Percentiles rank a stretch among this genome's conserved stretches.
Conservation (phyloP, 2,888 invertebrate species). For the Calameuta idolon region DNA sequence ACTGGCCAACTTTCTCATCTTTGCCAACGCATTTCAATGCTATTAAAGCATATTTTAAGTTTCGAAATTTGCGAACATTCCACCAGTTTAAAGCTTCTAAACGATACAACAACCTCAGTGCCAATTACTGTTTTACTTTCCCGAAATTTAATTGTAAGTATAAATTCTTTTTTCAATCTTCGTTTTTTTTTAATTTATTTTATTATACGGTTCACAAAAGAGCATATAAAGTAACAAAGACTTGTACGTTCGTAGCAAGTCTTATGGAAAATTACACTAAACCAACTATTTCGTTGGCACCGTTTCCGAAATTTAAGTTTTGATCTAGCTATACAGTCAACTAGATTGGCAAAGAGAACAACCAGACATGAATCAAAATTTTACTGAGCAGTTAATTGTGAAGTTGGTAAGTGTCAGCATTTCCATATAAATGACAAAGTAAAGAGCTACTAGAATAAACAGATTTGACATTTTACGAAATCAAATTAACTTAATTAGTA, state of each 20-base stretch:
- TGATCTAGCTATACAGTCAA: not conserved
- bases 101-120: not conserved
- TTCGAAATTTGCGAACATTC: not conserved
- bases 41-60: not conserved
- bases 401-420: not conserved
- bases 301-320: not conserved
- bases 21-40: not conserved
- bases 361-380: not conserved
- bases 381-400: not conserved
- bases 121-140: not conserved
- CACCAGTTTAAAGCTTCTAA: not conserved
- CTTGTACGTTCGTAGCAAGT: not conserved
- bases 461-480: not conserved
- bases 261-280: not conserved
- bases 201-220: not conserved
- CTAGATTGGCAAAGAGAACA: not conserved
- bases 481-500: not conserved
- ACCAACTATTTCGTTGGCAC: not conserved
- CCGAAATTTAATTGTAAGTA: not conserved
- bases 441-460: not conserved
- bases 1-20: not conserved
- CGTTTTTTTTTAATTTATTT: not conserved
- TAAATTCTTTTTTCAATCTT: not conserved
- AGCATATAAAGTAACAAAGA: too few relatives aligned
- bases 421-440: not conserved